These are phyloP conservation scores for Agapornis canus DNA, from an alignment of 2,797 vertebrate species.

Conservation along the genomic window DNA sequence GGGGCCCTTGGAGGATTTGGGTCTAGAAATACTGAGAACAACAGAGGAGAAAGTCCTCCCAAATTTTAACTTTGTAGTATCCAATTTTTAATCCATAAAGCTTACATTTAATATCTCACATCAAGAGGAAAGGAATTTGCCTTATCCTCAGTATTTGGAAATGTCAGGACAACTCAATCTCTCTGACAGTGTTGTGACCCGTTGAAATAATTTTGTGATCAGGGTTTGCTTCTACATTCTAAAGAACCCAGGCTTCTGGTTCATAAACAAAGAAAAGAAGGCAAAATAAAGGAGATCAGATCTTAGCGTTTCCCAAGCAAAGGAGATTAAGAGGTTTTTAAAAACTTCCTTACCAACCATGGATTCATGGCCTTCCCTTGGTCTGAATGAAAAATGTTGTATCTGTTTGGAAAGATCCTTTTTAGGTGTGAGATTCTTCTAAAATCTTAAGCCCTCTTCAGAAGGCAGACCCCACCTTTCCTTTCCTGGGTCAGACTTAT, in stretches of 20 bases:
- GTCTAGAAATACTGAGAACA: not conserved
- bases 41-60: not conserved
- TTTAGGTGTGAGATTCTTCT: not conserved
- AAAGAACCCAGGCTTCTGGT: not conserved
- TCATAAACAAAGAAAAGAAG: not conserved
- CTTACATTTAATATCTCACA: not conserved
- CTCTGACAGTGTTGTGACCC: not conserved
- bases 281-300: not conserved
- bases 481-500: not conserved
- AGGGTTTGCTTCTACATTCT: not conserved
- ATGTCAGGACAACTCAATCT: not conserved
- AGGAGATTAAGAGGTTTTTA: not conserved
- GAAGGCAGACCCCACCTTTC: not conserved
- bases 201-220: slow-evolving; percentile 40
- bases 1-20: not conserved
- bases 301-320: not conserved
- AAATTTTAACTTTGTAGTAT: not conserved
- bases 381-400: slow-evolving; percentile 13
- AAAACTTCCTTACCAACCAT: not conserved
- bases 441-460: not conserved
- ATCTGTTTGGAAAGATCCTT: not conserved
- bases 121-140: not conserved
- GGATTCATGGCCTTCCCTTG: not conserved
- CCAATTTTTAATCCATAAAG: not conserved
- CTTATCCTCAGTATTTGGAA: not conserved